Base-by-base conservation (phyloP, 35 echinoderm and acorn worm genomes). In the Ophiothrix spiculata region DNA sequence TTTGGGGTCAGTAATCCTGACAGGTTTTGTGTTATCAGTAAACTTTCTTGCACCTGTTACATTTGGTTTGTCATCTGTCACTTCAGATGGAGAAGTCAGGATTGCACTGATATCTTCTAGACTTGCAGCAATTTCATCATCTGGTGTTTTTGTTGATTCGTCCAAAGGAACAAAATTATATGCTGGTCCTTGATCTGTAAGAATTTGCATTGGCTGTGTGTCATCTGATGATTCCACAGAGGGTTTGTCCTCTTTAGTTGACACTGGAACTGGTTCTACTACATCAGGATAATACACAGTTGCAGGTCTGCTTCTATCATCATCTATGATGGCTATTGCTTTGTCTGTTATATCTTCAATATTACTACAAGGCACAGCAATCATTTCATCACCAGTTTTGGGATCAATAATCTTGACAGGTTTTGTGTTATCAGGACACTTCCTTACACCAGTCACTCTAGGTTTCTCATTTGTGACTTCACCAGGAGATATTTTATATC, bases 281-380 rank as follows among this genome's bases (percentile, higher is more conserved):
- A 28, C 49, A 39, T 33, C 49, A 36, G 81, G 81, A 37, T 84
- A n/a, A 28, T 63, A 42, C 15, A 79, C 80, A 3, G 36, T 38
- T 74, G 39, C 38, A 31, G 36, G 87, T 77, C 77, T 64, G n/a
- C n/a, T n/a, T 36, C 60, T 23, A 21, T 63, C 40, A 33, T 83
- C 37, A 23, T 83, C 40, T 63, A 45, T 63, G 32, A 93, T 36
- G 31, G 79, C 79, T 36, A 80, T 87, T 60, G 86, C 79, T 15
- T 79, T 41, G 37, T 41, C 39, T 38, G 37, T 38, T 11, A 79
- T 34, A 11, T 79, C 25, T 36, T 79, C 77, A 25, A 37, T 28
- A 25, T 79, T 79, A 32, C 1, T 39, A 79, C 15, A 34, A 38
- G 77, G 77, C 21, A 79, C 23, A 79, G 77, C 77, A 25, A 19